Evolutionary conservation across 1,140 invertebrate genomes (phyloP).

Genomic region (Holcopasites calliopsidis): DNA sequence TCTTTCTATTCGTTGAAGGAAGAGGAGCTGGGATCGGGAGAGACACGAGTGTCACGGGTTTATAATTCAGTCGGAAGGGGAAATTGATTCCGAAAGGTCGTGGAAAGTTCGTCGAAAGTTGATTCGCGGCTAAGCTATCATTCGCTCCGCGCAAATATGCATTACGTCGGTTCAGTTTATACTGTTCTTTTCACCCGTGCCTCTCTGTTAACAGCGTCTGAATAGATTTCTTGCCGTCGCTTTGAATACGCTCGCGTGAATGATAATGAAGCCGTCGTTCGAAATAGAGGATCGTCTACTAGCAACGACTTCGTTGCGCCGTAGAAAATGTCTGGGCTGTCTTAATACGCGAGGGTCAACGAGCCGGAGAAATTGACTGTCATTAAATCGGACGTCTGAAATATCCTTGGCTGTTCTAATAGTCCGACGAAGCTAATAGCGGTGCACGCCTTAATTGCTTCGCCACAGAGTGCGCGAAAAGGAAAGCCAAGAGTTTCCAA

Average conservation of each 20-base stretch:
- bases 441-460: constrained; percentile 14
- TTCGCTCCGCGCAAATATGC: background rate
- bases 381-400: background rate
- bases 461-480: background rate
- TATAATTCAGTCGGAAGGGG: constrained; percentile 14
- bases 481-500: too few species aligned
- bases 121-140: constrained; percentile 7
- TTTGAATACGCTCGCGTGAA: background rate
- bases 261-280: constrained; percentile 3
- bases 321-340: background rate
- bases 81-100: constrained; percentile 32
- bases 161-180: constrained; percentile 5
- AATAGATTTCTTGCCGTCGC: constrained; percentile 1
- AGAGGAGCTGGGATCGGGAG: background rate
- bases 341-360: background rate
- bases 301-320: background rate
- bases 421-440: background rate
- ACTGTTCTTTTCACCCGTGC: background rate
- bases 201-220: background rate
- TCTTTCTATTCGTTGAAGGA: background rate
- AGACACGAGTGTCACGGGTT: constrained; percentile 3
- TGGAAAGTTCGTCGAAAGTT: constrained; percentile 42
- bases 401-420: too few species aligned
- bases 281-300: background rate
- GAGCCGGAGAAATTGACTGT: background rate